Evolutionary conservation across 2,888 invertebrate genomes (phyloP).

Genomic region (Clivina fossor): DNA sequence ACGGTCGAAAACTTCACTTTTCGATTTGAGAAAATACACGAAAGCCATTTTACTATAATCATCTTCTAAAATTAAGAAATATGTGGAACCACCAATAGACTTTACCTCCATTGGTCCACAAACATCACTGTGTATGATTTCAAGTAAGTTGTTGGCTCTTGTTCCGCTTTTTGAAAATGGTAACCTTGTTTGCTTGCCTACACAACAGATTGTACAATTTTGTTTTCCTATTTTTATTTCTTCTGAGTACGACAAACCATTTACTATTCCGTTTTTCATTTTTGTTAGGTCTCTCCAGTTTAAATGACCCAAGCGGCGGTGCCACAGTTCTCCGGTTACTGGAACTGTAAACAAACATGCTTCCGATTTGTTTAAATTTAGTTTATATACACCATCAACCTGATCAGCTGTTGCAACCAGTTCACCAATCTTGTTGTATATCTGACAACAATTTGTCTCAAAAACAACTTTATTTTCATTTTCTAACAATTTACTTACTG

Average conservation of each 20-base stretch:
- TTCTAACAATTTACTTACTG: neutral
- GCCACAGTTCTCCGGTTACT: neutral
- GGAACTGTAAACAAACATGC: neutral
- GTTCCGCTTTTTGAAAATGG: constrained; percentile 24
- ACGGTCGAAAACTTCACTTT: constrained; percentile 36
- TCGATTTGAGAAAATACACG: constrained; percentile 37
- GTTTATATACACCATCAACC: neutral
- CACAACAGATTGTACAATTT: constrained; percentile 23
- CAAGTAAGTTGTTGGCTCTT: constrained; percentile 15
- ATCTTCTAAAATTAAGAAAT: constrained; percentile 37
- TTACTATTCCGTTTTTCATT: neutral
- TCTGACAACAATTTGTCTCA: neutral
- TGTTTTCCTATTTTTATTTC: neutral
- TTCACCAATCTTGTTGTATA: neutral
- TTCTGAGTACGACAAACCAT: neutral
- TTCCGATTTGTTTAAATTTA: neutral
- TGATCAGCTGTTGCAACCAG: neutral
- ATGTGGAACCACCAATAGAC: constrained; percentile 31
- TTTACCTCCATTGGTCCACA: constrained; percentile 33
- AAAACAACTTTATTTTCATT: neutral
- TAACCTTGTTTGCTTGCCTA: constrained; percentile 19
- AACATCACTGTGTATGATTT: constrained; percentile 29
- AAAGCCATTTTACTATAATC: constrained; percentile 28
- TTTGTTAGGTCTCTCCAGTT: neutral
- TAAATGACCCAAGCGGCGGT: constrained; percentile 2